phyloP scores from a whole-genome alignment of 1,140 invertebrate genomes.

The Calliopsis andreniformis region DNA sequence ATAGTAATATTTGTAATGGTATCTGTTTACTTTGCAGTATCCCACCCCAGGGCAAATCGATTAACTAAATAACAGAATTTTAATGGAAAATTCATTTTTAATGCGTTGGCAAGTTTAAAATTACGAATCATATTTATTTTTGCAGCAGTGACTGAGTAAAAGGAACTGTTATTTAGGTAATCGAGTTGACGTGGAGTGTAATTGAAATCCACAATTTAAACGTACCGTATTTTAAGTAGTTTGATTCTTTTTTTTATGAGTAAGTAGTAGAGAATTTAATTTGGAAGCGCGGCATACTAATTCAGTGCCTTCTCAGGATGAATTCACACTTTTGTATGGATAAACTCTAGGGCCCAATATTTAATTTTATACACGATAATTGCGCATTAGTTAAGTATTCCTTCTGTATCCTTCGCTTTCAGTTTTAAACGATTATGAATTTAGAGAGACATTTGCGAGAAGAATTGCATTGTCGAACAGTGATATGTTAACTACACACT shows the following conservation, averaged over 20 bases:
- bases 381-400: neutral
- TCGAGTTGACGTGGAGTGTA: constrained; percentile 24
- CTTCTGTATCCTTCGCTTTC: neutral
- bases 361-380: constrained; percentile 9
- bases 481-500: constrained; percentile 9
- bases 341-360: constrained; percentile 7
- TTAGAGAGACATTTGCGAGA: neutral
- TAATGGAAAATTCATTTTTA: constrained; percentile 14
- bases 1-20: constrained; percentile 23
- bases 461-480: constrained; percentile 2
- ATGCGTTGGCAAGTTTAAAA: no score
- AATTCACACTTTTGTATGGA: neutral
- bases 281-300: neutral
- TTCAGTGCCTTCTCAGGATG: constrained; percentile 15
- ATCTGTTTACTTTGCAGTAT: neutral
- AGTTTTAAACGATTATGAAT: neutral
- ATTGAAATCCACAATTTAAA: neutral
- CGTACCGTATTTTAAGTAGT: neutral
- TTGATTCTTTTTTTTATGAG: neutral
- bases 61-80: constrained; percentile 18
- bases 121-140: no score
- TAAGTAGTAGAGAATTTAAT: constrained; percentile 7
- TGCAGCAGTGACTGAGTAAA: no score
- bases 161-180: constrained; percentile 16
- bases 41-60: constrained; percentile 27